Evolutionary conservation across 2,888 invertebrate genomes (phyloP).

Genomic region (Cordylochernes scorpioides): DNA sequence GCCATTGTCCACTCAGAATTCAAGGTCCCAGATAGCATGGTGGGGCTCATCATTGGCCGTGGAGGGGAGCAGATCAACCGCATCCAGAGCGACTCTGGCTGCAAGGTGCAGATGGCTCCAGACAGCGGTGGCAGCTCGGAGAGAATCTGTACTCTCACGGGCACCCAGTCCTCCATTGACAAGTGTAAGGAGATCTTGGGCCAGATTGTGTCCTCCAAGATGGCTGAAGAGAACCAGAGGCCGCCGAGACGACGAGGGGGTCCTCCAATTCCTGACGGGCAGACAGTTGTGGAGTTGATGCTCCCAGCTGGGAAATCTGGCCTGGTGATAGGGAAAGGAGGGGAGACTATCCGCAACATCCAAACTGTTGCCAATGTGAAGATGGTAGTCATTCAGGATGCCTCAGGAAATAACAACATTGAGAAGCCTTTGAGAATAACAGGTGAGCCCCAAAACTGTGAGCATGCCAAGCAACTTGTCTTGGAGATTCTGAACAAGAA

Average conservation of each 20-base stretch:
- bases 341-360: conserved; percentile 86
- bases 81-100: conserved; percentile 76
- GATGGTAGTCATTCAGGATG: conserved; percentile 65
- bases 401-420: conserved; percentile 54
- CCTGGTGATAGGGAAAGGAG: conserved; percentile 88
- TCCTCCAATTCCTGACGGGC: too few relatives aligned
- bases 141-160: conserved; percentile 62
- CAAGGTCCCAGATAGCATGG: too few relatives aligned
- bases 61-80: conserved; percentile 85
- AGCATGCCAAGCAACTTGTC: too few relatives aligned
- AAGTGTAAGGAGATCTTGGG: conserved; percentile 46
- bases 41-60: conserved; percentile 85
- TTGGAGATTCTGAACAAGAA: too few relatives aligned
- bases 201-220: too few relatives aligned
- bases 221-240: too few relatives aligned
- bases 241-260: too few relatives aligned
- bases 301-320: conserved; percentile 93
- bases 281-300: conserved; percentile 82
- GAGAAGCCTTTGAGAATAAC: conserved; percentile 82
- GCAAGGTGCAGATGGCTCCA: conserved; percentile 88
- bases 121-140: conserved; percentile 57
- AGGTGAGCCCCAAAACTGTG: conserved; percentile 52
- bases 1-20: too few relatives aligned
- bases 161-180: too few relatives aligned
- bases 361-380: conserved; percentile 94